phyloP scores from a whole-genome alignment of 2,888 invertebrate species.

The Vannuccia rotundouncinata region DNA sequence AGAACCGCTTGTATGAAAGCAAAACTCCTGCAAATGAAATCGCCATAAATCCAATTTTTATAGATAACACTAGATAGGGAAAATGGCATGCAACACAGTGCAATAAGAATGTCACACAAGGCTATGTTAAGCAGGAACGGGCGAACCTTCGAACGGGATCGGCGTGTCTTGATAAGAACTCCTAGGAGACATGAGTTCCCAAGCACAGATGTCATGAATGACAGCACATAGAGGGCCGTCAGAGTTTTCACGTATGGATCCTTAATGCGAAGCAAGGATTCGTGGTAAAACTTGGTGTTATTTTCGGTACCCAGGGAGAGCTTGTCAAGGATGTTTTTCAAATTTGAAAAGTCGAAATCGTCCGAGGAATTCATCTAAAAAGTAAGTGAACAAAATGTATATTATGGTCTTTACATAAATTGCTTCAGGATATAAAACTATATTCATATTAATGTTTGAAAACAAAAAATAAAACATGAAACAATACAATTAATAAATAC shows the following conservation, averaged over 20 bases:
- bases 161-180: neutral
- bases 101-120: constrained; percentile 16
- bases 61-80: neutral
- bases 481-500: too few species aligned
- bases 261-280: neutral
- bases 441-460: too few species aligned
- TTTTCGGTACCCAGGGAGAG: neutral
- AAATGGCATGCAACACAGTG: neutral
- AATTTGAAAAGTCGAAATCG: neutral
- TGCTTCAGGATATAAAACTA: too few species aligned
- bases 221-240: neutral
- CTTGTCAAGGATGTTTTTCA: neutral
- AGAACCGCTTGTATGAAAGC: neutral
- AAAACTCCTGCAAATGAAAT: neutral
- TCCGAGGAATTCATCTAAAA: neutral
- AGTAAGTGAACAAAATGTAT: too few species aligned
- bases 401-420: too few species aligned
- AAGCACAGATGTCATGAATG: neutral
- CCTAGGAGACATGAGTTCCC: neutral
- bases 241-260: neutral
- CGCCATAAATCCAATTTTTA: neutral
- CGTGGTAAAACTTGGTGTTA: neutral
- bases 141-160: neutral
- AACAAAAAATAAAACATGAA: too few species aligned
- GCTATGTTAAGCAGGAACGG: neutral